These are phyloP conservation scores for Hexactinellida sp. DNA, from an alignment of 37 sponge, comb jelly and placozoan genomes.

Conservation along the genomic window DNA sequence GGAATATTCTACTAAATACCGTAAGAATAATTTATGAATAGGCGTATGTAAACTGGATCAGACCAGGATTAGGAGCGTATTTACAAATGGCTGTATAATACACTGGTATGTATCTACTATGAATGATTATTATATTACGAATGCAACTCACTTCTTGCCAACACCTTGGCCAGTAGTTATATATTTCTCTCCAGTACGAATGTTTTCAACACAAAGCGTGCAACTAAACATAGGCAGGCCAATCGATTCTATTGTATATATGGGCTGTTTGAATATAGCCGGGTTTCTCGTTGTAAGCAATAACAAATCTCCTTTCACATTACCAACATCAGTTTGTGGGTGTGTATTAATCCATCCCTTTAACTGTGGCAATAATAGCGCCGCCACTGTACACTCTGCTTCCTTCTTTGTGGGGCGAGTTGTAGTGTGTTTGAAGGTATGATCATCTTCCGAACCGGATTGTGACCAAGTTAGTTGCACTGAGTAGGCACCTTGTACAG, in stretches of 20 bases:
- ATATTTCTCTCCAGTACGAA: neutral
- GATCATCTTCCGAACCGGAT: neutral
- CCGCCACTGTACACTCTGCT: neutral
- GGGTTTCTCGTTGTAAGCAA: neutral
- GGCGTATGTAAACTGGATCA: too few species aligned
- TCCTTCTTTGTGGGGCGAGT: neutral
- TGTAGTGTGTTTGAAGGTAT: neutral
- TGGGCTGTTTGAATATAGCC: neutral
- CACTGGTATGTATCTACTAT: neutral
- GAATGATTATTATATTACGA: neutral
- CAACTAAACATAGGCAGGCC: too few species aligned
- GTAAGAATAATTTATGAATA: too few species aligned
- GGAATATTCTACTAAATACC: too few species aligned
- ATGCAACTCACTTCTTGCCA: neutral
- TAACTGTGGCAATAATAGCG: neutral
- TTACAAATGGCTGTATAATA: too few species aligned
- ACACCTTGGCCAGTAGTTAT: neutral
- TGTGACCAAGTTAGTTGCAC: neutral
- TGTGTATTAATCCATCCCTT: neutral
- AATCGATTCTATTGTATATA: too few species aligned
- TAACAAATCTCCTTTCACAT: neutral
- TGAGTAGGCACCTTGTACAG: neutral
- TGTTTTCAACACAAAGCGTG: too few species aligned
- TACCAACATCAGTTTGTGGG: neutral
- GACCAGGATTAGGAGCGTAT: too few species aligned